Percentiles rank a stretch among this genome's conserved stretches.
phyloP scores from a whole-genome alignment of 2,888 invertebrate genomes.

The Rhynchonema sp. region DNA sequence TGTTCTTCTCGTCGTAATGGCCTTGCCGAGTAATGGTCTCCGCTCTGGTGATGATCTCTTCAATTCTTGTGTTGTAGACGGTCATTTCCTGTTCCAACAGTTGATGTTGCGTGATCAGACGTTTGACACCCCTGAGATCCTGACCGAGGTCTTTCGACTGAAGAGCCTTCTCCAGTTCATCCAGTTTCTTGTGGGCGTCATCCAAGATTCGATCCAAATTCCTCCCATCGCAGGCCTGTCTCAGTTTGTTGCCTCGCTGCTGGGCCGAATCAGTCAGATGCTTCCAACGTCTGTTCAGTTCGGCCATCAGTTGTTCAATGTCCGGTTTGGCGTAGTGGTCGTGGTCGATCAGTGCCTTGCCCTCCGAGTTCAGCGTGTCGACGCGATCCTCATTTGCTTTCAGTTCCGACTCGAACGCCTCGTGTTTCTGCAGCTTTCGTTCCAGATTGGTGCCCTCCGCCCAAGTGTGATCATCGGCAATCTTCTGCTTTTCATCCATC shows the following conservation, averaged over 20 bases:
- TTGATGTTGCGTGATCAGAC: constrained; percentile 9
- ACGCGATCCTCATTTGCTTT: constrained; percentile 32
- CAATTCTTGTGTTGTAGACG: constrained; percentile 60
- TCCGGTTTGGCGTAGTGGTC: constrained; percentile 48
- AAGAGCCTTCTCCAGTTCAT: constrained; percentile 59
- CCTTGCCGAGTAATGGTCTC: constrained; percentile 76
- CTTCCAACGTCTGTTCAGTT: constrained; percentile 58
- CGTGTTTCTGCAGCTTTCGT: constrained; percentile 34
- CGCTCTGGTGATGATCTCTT: constrained; percentile 49
- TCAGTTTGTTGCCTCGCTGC: constrained; percentile 48
- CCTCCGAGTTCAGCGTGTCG: constrained; percentile 34
- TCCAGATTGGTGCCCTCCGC: constrained; percentile 37
- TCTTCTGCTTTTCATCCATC: constrained; percentile 74
- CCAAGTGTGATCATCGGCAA: constrained; percentile 71
- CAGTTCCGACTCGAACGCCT: constrained; percentile 36
- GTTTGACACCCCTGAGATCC: constrained; percentile 19
- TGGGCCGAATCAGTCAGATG: constrained; percentile 47
- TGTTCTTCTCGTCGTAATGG: constrained; percentile 77
- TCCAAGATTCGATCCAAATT: constrained; percentile 49
- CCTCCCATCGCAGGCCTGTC: constrained; percentile 68
- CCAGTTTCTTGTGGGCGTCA: constrained; percentile 64
- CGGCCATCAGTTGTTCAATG: constrained; percentile 46
- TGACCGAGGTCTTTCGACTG: constrained; percentile 45
- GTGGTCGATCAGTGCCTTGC: constrained; percentile 50
- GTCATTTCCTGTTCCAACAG: constrained; percentile 61